phyloP scores from a whole-genome alignment of 2,113 vertebrate species.

The Oryzias woworae region DNA sequence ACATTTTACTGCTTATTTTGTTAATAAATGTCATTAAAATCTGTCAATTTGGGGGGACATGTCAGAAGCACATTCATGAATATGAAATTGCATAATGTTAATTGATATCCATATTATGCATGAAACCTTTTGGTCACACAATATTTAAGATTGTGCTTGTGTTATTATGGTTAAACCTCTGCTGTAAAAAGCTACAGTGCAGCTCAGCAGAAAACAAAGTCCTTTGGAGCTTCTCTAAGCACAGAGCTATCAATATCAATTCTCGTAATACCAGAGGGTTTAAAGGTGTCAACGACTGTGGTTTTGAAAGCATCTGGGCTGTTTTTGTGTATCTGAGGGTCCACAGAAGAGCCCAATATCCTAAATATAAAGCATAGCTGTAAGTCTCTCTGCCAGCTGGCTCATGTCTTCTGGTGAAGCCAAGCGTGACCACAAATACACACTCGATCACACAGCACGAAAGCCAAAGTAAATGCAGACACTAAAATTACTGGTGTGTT shows the following conservation, averaged over 20 bases:
- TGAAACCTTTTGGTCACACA: conserved; percentile 6
- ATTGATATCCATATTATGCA: neutral
- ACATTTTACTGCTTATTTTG: conserved; percentile 22
- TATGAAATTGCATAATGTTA: neutral
- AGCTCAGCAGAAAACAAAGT: conserved; percentile 8
- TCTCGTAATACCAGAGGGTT: conserved; percentile 38
- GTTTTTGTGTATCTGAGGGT: conserved; percentile 37
- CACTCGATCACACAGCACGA: conserved; percentile 38
- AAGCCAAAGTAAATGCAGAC: conserved; percentile 27
- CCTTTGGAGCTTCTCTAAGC: conserved; percentile 29
- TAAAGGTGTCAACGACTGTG: conserved; percentile 45
- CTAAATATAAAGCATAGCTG: conserved; percentile 61
- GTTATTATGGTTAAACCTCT: conserved; percentile 7
- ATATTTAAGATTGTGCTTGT: conserved; percentile 17
- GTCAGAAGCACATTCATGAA: neutral
- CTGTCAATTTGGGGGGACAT: conserved; percentile 1
- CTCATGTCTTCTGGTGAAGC: conserved; percentile 71
- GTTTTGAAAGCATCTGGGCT: conserved; percentile 43
- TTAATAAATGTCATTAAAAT: neutral
- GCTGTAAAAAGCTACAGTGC: conserved; percentile 3
- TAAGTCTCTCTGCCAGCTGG: conserved; percentile 73
- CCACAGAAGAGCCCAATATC: conserved; percentile 55
- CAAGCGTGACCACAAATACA: conserved; percentile 72
- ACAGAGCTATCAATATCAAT: conserved; percentile 9
- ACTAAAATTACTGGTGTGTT: conserved; percentile 48